Evolutionary conservation across 2,113 vertebrate genomes (phyloP).

Genomic region (Corythoichthys intestinalis): DNA sequence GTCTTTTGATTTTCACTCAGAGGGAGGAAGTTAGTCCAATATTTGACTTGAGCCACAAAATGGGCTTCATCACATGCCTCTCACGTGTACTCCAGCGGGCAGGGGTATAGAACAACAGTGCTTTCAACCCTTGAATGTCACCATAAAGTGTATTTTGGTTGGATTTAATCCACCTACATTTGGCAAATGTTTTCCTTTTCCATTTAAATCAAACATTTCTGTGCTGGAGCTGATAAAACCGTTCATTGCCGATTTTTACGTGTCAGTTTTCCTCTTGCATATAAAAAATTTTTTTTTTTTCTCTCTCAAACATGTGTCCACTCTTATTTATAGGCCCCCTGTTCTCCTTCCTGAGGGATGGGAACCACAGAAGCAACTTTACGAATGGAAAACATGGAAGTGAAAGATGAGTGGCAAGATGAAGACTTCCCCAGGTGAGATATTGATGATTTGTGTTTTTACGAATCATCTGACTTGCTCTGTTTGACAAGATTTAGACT

Average conservation of each 20-base stretch:
- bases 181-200: background rate
- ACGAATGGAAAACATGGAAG: conserved; percentile 87
- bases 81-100: conserved; percentile 51
- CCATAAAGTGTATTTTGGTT: conserved; percentile 15
- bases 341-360: conserved; percentile 68
- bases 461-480: background rate
- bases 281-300: conserved; percentile 1
- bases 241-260: background rate
- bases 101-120: conserved; percentile 30
- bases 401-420: conserved; percentile 91
- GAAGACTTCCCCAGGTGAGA: conserved; percentile 84
- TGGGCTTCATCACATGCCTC: conserved; percentile 47
- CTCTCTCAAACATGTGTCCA: conserved; percentile 2
- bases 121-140: conserved; percentile 22
- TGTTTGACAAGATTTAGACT: background rate
- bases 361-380: conserved; percentile 85
- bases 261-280: background rate
- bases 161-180: background rate
- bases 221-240: background rate
- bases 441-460: background rate
- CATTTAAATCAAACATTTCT: background rate
- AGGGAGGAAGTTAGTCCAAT: conserved; percentile 12
- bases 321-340: conserved; percentile 30
- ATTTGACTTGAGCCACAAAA: conserved; percentile 45
- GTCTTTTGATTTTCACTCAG: conserved; percentile 33